Conservation (phyloP, 2,888 invertebrate species). For the Limnephilus auricula region DNA sequence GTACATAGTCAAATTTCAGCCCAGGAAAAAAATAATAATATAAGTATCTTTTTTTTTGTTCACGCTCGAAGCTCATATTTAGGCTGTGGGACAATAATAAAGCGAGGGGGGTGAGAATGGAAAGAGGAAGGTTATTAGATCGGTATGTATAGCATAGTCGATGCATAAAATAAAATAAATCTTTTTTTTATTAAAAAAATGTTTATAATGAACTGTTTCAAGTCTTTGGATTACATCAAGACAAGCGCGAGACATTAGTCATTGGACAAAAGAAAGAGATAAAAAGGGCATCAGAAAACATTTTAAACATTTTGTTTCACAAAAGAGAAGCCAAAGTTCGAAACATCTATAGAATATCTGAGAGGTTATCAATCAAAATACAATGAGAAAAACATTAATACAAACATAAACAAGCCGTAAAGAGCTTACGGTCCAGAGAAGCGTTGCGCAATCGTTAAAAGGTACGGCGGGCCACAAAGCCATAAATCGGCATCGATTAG, state of each 20-base stretch:
- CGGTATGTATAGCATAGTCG: too few species aligned
- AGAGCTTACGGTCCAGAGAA: constrained; percentile 23
- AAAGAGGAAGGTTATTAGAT: too few species aligned
- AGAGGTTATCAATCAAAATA: neutral
- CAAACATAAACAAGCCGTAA: constrained; percentile 24
- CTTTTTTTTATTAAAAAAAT: too few species aligned
- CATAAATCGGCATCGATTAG: constrained; percentile 44
- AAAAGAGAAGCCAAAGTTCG: neutral
- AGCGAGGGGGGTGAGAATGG: too few species aligned
- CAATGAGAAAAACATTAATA: constrained; percentile 24
- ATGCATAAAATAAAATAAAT: too few species aligned
- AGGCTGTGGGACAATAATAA: too few species aligned
- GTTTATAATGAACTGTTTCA: too few species aligned
- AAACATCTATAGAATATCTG: neutral
- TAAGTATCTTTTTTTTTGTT: too few species aligned
- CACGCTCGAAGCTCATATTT: too few species aligned
- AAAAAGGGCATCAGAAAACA: neutral
- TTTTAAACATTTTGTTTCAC: neutral
- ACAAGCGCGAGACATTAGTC: neutral
- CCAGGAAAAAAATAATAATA: neutral
- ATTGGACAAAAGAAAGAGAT: neutral
- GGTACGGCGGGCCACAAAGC: neutral
- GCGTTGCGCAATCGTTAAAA: constrained; percentile 11
- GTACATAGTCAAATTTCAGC: too few species aligned
- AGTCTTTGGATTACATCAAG: neutral